A percentile compares a stretch with the other conserved stretches of the same genome.
Conservation (phyloP, 2,113 vertebrate genomes). For the Eclectus roratus region DNA sequence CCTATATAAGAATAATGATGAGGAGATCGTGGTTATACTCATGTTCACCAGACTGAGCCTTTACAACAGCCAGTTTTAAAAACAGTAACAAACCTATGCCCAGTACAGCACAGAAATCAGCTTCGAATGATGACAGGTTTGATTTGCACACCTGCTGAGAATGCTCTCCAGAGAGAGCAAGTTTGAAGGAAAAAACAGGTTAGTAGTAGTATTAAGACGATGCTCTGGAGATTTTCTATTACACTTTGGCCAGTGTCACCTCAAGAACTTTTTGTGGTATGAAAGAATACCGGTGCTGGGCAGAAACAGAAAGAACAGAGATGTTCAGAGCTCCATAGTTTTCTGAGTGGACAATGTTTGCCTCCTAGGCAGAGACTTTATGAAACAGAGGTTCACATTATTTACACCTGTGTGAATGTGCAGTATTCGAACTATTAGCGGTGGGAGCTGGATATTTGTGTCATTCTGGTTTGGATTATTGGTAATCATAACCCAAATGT, state of each 20-base stretch:
- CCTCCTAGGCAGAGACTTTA: not conserved
- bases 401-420: not conserved
- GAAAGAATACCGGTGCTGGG: not conserved
- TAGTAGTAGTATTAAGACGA: not conserved
- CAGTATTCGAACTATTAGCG: not conserved
- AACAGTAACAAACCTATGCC: not conserved
- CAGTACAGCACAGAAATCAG: not conserved
- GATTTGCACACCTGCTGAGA: not conserved
- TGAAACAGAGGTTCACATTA: not conserved
- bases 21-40: not conserved
- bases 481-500: not conserved
- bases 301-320: not conserved
- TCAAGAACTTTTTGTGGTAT: not conserved
- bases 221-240: not conserved
- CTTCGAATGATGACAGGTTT: not conserved
- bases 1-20: not conserved
- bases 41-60: not conserved
- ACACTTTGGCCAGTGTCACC: not conserved
- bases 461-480: not conserved
- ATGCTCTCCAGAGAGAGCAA: not conserved
- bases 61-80: not conserved
- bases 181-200: not conserved
- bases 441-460: not conserved
- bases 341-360: not conserved
- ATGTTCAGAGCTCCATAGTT: not conserved